These are phyloP conservation scores for Dorcus hopei DNA, from an alignment of 2,888 invertebrate species.

Conservation along the genomic window DNA sequence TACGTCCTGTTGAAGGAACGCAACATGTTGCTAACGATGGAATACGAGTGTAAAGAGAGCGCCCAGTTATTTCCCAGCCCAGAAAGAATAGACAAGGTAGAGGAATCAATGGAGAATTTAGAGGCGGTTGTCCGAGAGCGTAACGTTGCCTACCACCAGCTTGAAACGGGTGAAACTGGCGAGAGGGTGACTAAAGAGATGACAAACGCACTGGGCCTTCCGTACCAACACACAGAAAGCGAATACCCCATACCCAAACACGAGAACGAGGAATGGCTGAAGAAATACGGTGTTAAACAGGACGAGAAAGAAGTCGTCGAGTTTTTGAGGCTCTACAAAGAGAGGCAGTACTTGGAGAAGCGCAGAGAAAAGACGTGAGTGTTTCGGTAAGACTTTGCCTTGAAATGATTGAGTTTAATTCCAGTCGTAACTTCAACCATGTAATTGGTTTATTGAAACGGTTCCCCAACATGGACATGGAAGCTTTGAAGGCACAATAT, in stretches of 20 bases:
- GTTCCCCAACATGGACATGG: conserved; percentile 74
- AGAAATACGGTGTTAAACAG: conserved; percentile 54
- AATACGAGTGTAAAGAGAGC: conserved; percentile 70
- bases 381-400: conserved; percentile 1
- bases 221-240: conserved; percentile 53
- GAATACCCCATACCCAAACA: conserved; percentile 67
- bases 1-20: conserved; percentile 87
- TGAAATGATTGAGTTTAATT: conserved; percentile 26
- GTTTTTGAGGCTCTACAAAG: conserved; percentile 61
- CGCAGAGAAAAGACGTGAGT: conserved; percentile 57
- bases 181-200: conserved; percentile 67
- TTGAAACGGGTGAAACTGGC: conserved; percentile 87
- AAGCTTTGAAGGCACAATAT: conserved; percentile 67
- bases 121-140: conserved; percentile 89
- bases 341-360: conserved; percentile 60
- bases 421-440: conserved; percentile 61
- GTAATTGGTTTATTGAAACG: conserved; percentile 67
- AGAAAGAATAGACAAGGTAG: conserved; percentile 90
- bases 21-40: conserved; percentile 97
- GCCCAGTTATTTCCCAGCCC: conserved; percentile 79
- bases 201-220: conserved; percentile 60
- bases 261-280: conserved; percentile 64
- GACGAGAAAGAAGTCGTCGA: conserved; percentile 61
- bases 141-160: conserved; percentile 80
- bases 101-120: conserved; percentile 91